phyloP scores from a whole-genome alignment of 1,140 invertebrate genomes.

The Brachionus asplanchnoidis region DNA sequence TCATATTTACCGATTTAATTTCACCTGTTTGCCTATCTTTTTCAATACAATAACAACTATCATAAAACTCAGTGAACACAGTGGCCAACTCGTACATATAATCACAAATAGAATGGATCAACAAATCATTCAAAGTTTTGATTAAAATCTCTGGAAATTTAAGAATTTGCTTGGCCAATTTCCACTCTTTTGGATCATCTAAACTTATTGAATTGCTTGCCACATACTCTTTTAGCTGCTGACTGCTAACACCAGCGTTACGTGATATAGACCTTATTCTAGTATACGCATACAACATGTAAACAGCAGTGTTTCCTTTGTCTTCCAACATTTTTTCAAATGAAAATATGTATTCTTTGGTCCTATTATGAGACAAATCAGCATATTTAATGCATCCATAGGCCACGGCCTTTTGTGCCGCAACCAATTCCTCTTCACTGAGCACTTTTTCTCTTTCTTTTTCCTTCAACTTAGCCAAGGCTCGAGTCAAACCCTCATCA shows the following conservation, averaged over 20 bases:
- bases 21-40: conserved; percentile 66
- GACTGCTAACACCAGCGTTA: conserved; percentile 63
- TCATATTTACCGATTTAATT: conserved; percentile 76
- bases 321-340: conserved; percentile 99
- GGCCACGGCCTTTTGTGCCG: conserved; percentile 81
- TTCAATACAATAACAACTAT: conserved; percentile 92
- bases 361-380: conserved; percentile 86
- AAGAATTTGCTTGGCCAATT: conserved; percentile 74
- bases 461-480: conserved; percentile 78
- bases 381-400: conserved; percentile 99
- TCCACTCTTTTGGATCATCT: conserved; percentile 86
- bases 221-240: conserved; percentile 48
- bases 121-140: conserved; percentile 76
- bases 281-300: conserved; percentile 89
- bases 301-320: conserved; percentile 96
- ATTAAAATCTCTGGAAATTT: conserved; percentile 81
- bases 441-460: conserved; percentile 81
- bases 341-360: conserved; percentile 93
- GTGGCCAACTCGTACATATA: conserved; percentile 90
- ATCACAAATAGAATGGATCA: conserved; percentile 84
- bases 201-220: conserved; percentile 65
- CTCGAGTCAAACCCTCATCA: conserved; percentile 81
- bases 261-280: conserved; percentile 78
- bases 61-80: conserved; percentile 92
- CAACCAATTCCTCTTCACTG: conserved; percentile 72